Evolutionary conservation across 2,888 invertebrate genomes (phyloP).

Genomic region (Helleia helle): DNA sequence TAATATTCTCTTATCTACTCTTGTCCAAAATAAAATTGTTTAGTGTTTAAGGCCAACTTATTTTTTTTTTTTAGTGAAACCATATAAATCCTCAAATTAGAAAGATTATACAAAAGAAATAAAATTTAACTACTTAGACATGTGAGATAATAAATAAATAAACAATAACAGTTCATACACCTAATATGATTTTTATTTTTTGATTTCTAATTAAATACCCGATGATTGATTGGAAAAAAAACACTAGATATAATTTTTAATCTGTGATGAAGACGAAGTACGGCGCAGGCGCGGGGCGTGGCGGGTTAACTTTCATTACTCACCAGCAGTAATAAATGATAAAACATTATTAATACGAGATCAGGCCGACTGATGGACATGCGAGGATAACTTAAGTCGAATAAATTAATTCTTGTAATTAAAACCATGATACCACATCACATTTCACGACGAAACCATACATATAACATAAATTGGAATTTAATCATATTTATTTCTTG

Average conservation of each 20-base stretch:
- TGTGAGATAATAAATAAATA: no score
- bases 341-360: constrained; percentile 72
- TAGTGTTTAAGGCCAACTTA: no score
- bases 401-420: constrained; percentile 70
- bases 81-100: no score
- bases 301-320: constrained; percentile 69
- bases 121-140: no score
- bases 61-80: no score
- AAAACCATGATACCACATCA: constrained; percentile 27
- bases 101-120: no score
- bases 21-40: no score
- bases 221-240: constrained; percentile 41
- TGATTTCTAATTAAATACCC: constrained; percentile 14
- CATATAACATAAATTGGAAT: no score
- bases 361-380: constrained; percentile 53
- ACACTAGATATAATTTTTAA: constrained; percentile 39
- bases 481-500: no score
- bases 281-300: constrained; percentile 61
- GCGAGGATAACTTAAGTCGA: constrained; percentile 51
- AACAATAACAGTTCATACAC: no score
- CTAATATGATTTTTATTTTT: not conserved
- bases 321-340: constrained; percentile 69
- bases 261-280: constrained; percentile 65
- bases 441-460: not conserved
- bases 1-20: no score